Conservation (phyloP, 2,888 invertebrate species). For the Molorchus minor region DNA sequence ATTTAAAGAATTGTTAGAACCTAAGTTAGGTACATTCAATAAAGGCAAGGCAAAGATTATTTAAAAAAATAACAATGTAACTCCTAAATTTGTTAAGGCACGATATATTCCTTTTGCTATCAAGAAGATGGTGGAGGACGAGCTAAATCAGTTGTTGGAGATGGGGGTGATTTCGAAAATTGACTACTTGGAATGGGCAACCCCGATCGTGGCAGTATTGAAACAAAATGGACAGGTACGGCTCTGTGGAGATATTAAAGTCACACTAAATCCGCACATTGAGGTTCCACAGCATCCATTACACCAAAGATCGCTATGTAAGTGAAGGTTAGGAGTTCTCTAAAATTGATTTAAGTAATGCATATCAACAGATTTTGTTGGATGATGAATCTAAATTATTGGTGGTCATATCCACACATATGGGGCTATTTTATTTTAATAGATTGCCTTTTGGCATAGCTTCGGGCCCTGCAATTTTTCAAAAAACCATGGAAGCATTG, state of each 20-base stretch:
- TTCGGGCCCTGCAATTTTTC: not conserved
- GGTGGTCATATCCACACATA: not conserved
- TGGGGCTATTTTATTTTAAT: not conserved
- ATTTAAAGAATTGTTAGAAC: not conserved
- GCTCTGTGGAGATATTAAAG: conserved; percentile 1
- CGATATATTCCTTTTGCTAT: not conserved
- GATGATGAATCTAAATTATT: not conserved
- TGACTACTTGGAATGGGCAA: not conserved
- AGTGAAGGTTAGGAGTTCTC: not conserved
- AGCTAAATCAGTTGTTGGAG: not conserved
- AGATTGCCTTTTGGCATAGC: not conserved
- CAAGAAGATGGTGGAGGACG: not conserved
- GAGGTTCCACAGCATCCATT: too few species aligned
- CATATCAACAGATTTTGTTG: conserved; percentile 1
- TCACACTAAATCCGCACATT: too few species aligned
- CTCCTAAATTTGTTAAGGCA: not conserved
- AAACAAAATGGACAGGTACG: not conserved
- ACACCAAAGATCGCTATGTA: not conserved
- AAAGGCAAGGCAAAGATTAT: too few species aligned
- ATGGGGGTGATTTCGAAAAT: not conserved
- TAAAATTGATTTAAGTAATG: conserved; percentile 1
- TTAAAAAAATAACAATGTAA: not conserved
- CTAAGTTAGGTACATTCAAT: not conserved
- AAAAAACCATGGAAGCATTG: not conserved
- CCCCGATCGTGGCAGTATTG: not conserved